Percentiles rank a stretch among this genome's conserved stretches.
phyloP scores from a whole-genome alignment of 2,797 vertebrate genomes.

The Otus scops region DNA sequence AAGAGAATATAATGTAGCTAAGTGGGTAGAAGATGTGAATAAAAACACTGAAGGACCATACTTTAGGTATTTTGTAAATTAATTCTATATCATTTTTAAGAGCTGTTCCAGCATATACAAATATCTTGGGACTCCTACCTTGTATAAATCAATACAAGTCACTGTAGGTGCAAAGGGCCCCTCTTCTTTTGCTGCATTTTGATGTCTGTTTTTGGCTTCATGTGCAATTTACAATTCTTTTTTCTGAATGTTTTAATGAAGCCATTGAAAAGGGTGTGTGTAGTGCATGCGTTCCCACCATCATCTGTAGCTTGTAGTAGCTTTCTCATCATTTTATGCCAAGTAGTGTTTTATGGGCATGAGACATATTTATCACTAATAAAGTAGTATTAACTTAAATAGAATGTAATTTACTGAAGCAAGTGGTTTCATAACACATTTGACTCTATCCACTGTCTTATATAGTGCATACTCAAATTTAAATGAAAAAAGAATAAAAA shows the following conservation, averaged over 20 bases:
- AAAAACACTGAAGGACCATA: conserved; percentile 98
- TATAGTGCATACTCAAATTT: conserved; percentile 61
- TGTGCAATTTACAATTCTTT: conserved; percentile 69
- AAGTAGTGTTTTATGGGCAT: conserved; percentile 77
- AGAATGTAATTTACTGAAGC: conserved; percentile 58
- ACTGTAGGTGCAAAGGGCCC: conserved; percentile 69
- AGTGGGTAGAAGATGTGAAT: conserved; percentile 99
- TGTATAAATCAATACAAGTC: conserved; percentile 80
- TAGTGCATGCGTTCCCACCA: conserved; percentile 77
- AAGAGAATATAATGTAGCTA: conserved; percentile 99
- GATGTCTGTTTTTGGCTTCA: conserved; percentile 73
- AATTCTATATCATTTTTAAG: conserved; percentile 81
- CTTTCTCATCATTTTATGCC: conserved; percentile 77
- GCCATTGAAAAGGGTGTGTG: conserved; percentile 71
- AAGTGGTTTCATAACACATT: conserved; percentile 44
- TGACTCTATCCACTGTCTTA: conserved; percentile 53
- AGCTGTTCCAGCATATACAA: conserved; percentile 73
- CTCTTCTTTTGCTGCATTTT: conserved; percentile 79
- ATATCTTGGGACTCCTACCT: conserved; percentile 70
- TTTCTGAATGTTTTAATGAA: conserved; percentile 78
- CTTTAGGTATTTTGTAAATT: conserved; percentile 94
- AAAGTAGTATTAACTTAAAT: conserved; percentile 60
- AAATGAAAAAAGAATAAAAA: conserved; percentile 22
- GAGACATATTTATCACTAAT: conserved; percentile 74
- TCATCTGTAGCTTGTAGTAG: conserved; percentile 79